Conservation (phyloP, 2,113 vertebrate species). For the Myotis brandtii region DNA sequence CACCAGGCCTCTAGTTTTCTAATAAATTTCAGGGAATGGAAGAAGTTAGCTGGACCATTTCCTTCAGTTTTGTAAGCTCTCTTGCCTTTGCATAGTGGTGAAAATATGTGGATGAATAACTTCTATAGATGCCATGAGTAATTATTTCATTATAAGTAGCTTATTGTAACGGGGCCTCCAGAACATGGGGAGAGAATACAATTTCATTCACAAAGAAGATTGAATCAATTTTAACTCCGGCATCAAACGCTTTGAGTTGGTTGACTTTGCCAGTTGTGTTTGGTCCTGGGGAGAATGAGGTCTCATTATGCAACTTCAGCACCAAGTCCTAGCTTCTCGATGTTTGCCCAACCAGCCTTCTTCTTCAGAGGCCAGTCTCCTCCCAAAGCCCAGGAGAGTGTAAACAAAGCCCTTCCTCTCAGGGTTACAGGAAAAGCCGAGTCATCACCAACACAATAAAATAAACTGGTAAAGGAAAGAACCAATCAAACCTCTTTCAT, state of each 20-base stretch:
- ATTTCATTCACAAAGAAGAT: constrained; percentile 35
- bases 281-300: neutral
- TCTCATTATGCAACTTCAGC: constrained; percentile 11
- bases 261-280: neutral
- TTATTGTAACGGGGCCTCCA: constrained; percentile 21
- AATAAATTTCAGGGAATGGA: neutral
- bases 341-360: constrained; percentile 45
- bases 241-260: neutral
- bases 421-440: constrained; percentile 63
- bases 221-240: neutral
- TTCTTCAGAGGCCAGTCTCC: constrained; percentile 7
- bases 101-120: neutral
- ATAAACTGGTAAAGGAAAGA: constrained; percentile 66
- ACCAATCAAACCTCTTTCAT: constrained; percentile 73
- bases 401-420: constrained; percentile 72
- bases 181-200: neutral
- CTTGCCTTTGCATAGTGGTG: neutral
- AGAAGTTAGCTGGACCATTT: neutral
- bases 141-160: constrained; percentile 18
- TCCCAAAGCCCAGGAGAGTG: constrained; percentile 42
- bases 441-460: constrained; percentile 65
- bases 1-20: neutral
- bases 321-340: constrained; percentile 1
- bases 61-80: constrained; percentile 2
- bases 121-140: neutral